Percentiles rank a stretch among this genome's conserved stretches.
These are phyloP conservation scores for Drosophila prolongata DNA, from an alignment of 2,888 invertebrate species.

Conservation along the genomic window DNA sequence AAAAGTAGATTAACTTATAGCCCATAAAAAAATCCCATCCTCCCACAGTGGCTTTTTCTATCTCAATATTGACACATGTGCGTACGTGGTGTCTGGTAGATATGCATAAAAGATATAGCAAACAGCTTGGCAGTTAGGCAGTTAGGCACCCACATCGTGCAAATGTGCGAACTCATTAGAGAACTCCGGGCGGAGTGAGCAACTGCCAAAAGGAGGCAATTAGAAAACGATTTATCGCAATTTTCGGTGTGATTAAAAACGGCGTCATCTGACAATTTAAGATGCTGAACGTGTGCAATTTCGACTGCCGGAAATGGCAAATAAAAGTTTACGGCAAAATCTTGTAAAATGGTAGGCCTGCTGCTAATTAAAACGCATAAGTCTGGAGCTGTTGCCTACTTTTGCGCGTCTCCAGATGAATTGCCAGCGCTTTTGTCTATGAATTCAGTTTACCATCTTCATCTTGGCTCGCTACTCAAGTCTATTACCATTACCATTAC, in stretches of 20 bases:
- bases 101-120: constrained; percentile 34
- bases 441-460: constrained; percentile 25
- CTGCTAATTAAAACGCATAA: constrained; percentile 33
- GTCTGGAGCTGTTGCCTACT: constrained; percentile 32
- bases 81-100: constrained; percentile 30
- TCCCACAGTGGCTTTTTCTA: background rate
- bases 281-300: constrained; percentile 36
- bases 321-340: constrained; percentile 14
- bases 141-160: constrained; percentile 15
- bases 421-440: constrained; percentile 27
- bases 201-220: constrained; percentile 53
- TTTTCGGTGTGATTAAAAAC: constrained; percentile 66
- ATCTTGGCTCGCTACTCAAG: constrained; percentile 20
- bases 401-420: constrained; percentile 12
- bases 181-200: constrained; percentile 14
- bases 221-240: constrained; percentile 72
- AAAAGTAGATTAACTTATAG: constrained; percentile 14
- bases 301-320: constrained; percentile 8
- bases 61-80: constrained; percentile 34
- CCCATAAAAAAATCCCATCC: constrained; percentile 18
- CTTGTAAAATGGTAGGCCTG: constrained; percentile 1
- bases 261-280: constrained; percentile 23
- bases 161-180: constrained; percentile 35
- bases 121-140: constrained; percentile 23
- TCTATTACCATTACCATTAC: constrained; percentile 37